A percentile compares a stretch with the other conserved stretches of the same genome.
Conservation (phyloP, 2,113 vertebrate species). For the Trachemys scripta region DNA sequence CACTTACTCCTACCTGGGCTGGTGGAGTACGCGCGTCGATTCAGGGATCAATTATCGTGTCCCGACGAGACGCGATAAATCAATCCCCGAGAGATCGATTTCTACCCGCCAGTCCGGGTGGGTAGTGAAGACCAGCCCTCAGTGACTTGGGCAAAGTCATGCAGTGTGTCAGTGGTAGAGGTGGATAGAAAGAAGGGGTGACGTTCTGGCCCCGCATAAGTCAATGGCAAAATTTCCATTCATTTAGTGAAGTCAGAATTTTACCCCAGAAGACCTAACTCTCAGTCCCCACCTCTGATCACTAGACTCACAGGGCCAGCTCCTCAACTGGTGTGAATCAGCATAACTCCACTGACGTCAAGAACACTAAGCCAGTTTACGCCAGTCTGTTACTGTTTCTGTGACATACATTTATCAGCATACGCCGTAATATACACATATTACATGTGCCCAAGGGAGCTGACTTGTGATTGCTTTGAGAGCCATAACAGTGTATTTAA, state of each 20-base stretch:
- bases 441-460: background rate
- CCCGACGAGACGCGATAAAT: too few species aligned
- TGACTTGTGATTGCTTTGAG: background rate
- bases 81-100: too few species aligned
- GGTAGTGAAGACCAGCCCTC: too few species aligned
- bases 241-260: background rate
- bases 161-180: background rate
- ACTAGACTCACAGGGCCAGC: background rate
- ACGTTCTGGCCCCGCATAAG: background rate
- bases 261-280: background rate
- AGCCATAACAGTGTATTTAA: background rate
- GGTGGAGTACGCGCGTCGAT: too few species aligned
- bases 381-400: background rate
- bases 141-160: background rate
- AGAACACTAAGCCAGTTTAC: accelerated
- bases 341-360: background rate
- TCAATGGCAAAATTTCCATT: background rate
- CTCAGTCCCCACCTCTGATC: background rate
- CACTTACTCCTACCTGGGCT: too few species aligned
- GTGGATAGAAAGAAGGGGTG: background rate
- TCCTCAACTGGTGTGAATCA: background rate
- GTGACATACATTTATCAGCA: background rate
- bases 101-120: too few species aligned
- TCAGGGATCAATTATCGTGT: too few species aligned
- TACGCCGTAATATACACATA: background rate